Base-by-base conservation (phyloP, 2,113 vertebrate genomes). In the Dicentrarchus labrax region DNA sequence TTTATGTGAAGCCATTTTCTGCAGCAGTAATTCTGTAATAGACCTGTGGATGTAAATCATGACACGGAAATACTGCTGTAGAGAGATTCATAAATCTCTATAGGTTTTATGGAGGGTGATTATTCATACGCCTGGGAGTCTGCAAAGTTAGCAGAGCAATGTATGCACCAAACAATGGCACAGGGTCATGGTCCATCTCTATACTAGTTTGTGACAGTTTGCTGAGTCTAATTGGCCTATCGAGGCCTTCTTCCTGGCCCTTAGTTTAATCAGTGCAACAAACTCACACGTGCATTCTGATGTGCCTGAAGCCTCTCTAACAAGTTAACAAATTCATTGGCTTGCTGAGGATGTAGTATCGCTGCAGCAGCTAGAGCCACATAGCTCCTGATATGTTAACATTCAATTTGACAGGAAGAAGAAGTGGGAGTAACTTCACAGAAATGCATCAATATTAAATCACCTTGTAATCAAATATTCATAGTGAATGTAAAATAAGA, bases 201-300 rank as follows among this genome's bases (percentile, higher is more conserved):
- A 36, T 60, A 30, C 83, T 48, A 62, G 60, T 61, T 67, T 45
- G 56, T 86, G 72, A 80, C 62, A 74, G 78, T 78, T 51, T 83
- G 43, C 80, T 85, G 84, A 30, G 72, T 89, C 69, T 92, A 91
- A 91, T 86, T 90, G 84, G 87, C 76, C 81, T 84, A 70, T 76
- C 36, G 79, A 79, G 82, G 41, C 74, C 65, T 57, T 70, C 62
- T 85, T 80, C 72, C 68, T 62, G 50, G 77, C 84, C 75, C 72
- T 78, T 60, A 54, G 80, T 89, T 87, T 85, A 88, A 87, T 89
- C 80, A 70, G 68, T 65, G 76, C 68, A 68, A 62, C 72, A 1
- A 88, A 59, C 78, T 66, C 62, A 43, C 67, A 43, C 54, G 36
- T 76, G 19, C 36, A 69, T 83, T 83, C 75, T 76, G 54, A 82